Evolutionary conservation across 2,113 vertebrate genomes (phyloP).

Genomic region (Morone chrysops): DNA sequence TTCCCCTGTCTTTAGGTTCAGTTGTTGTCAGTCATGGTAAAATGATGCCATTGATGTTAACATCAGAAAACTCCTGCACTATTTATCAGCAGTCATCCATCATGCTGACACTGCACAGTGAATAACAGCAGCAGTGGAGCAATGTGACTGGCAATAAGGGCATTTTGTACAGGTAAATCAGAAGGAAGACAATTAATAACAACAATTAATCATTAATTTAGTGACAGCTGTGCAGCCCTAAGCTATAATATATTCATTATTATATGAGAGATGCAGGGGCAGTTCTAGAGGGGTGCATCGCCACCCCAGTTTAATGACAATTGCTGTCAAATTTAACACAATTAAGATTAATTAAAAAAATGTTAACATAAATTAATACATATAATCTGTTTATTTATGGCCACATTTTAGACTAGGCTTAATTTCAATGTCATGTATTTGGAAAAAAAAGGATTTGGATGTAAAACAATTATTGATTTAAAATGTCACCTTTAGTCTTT

Average conservation of each 20-base stretch:
- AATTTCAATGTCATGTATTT: too few relatives aligned
- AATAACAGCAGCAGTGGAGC: not conserved
- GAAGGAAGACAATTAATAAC: not conserved
- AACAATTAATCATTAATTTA: not conserved
- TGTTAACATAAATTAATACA: too few relatives aligned
- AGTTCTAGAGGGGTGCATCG: too few relatives aligned
- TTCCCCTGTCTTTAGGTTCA: not conserved
- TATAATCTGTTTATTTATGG: too few relatives aligned
- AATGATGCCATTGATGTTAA: not conserved
- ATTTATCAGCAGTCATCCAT: constrained; percentile 27
- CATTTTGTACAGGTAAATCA: not conserved
- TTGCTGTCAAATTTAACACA: too few relatives aligned
- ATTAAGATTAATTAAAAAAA: too few relatives aligned
- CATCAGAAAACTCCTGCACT: not conserved
- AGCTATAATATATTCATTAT: not conserved
- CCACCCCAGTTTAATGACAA: too few relatives aligned
- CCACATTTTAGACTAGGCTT: too few relatives aligned
- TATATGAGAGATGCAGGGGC: too few relatives aligned
- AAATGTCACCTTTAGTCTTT: too few relatives aligned
- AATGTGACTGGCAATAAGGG: not conserved
- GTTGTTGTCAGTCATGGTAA: not conserved
- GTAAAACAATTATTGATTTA: too few relatives aligned
- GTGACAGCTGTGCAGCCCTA: not conserved
- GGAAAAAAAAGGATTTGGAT: too few relatives aligned
- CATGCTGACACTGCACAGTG: constrained; percentile 18